A percentile compares a stretch with the other conserved stretches of the same genome.
phyloP scores from a whole-genome alignment of 2,888 invertebrate species.

The Acrobasis suavella region DNA sequence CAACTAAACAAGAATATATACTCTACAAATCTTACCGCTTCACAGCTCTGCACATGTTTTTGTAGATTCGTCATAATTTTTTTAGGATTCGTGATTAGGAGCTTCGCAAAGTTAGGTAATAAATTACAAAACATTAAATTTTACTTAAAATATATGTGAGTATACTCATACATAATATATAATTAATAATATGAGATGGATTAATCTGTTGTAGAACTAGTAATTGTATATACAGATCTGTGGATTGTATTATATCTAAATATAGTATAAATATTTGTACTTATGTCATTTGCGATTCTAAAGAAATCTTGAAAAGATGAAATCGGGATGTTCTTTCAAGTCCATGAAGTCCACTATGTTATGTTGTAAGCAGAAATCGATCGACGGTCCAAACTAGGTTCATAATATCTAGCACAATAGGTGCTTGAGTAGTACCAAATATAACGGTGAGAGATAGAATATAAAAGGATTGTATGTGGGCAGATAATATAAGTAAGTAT shows the following conservation, averaged over 20 bases:
- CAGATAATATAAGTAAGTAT: conserved; percentile 30
- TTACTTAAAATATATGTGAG: background rate
- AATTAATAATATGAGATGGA: too few species aligned
- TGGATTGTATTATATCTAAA: background rate
- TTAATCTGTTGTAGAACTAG: background rate
- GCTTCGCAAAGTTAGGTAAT: background rate
- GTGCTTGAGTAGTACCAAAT: background rate
- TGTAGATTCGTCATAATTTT: background rate
- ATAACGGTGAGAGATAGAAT: background rate
- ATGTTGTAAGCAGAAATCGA: background rate
- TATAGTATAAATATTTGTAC: background rate
- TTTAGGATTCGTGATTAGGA: background rate
- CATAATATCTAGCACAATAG: background rate
- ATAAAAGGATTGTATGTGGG: conserved; percentile 11
- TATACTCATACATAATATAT: background rate
- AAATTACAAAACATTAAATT: background rate
- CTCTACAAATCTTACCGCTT: background rate
- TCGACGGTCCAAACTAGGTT: background rate
- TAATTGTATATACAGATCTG: too few species aligned
- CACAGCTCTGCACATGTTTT: conserved; percentile 1
- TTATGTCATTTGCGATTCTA: background rate
- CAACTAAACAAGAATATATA: conserved; percentile 13
- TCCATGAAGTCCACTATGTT: too few species aligned
- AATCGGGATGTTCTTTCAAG: background rate
- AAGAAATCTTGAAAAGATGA: background rate